These are phyloP conservation scores for Coelopa frigida DNA, from an alignment of 1,140 invertebrate species.

Conservation along the genomic window DNA sequence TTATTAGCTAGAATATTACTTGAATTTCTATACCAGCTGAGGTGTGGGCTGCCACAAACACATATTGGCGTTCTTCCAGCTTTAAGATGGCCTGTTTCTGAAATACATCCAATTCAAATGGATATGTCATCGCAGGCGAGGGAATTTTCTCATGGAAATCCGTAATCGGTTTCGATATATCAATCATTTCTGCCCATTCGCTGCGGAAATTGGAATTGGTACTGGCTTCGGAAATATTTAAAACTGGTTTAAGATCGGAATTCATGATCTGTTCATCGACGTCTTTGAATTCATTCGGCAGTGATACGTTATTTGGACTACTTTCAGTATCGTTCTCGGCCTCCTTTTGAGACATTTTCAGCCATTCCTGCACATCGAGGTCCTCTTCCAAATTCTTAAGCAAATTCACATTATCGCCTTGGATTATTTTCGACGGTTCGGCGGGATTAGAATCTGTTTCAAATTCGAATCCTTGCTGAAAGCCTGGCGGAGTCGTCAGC, in stretches of 20 bases:
- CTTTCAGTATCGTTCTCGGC: neutral
- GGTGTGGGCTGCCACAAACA: slow-evolving; percentile 98
- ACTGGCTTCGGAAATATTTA: slow-evolving; percentile 48
- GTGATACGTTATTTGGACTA: neutral
- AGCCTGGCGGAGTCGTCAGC: slow-evolving; percentile 58
- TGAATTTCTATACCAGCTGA: slow-evolving; percentile 68
- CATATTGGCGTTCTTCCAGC: slow-evolving; percentile 88
- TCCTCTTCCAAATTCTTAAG: slow-evolving; percentile 34
- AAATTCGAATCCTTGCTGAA: slow-evolving; percentile 53
- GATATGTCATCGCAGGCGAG: slow-evolving; percentile 77
- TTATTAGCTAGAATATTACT: neutral
- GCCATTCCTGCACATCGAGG: slow-evolving; percentile 37
- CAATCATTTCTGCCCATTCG: slow-evolving; percentile 82
- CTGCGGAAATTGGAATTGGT: slow-evolving; percentile 44
- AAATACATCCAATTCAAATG: slow-evolving; percentile 94
- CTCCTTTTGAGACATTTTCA: slow-evolving; percentile 25
- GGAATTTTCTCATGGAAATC: slow-evolving; percentile 80
- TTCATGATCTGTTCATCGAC: slow-evolving; percentile 40
- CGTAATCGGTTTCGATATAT: slow-evolving; percentile 67
- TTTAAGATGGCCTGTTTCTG: slow-evolving; percentile 94
- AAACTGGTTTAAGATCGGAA: slow-evolving; percentile 44
- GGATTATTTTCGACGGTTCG: neutral
- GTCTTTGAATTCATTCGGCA: slow-evolving; percentile 28
- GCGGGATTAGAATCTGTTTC: neutral
- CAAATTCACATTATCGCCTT: slow-evolving; percentile 28